Evolutionary conservation across 2,888 invertebrate genomes (phyloP).

Genomic region (Pycnomerus fuliginosus): DNA sequence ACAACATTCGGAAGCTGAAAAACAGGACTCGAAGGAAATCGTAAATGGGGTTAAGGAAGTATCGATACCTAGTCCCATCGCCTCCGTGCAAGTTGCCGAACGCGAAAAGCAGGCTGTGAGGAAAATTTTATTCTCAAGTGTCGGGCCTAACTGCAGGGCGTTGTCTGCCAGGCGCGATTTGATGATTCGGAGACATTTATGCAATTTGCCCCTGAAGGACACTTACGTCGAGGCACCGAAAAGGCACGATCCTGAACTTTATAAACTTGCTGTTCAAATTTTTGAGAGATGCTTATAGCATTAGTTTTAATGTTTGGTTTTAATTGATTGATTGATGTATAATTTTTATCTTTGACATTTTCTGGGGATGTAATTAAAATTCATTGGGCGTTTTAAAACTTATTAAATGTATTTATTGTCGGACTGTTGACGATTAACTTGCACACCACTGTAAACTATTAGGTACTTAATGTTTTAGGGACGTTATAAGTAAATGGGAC

Average conservation of each 20-base stretch:
- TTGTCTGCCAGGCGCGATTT: slow-evolving; percentile 78
- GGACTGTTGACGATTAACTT: too few relatives aligned
- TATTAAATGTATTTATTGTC: too few relatives aligned
- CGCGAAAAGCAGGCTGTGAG: slow-evolving; percentile 62
- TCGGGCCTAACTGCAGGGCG: slow-evolving; percentile 74
- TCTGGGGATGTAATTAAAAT: too few relatives aligned
- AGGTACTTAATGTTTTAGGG: too few relatives aligned
- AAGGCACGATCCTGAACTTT: slow-evolving; percentile 49
- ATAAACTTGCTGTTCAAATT: slow-evolving; percentile 47
- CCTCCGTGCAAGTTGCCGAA: slow-evolving; percentile 63
- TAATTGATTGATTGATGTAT: too few relatives aligned
- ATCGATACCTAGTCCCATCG: slow-evolving; percentile 55
- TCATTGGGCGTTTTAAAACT: too few relatives aligned
- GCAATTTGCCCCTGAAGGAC: slow-evolving; percentile 67
- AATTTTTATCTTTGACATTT: too few relatives aligned
- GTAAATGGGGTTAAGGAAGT: slow-evolving; percentile 31
- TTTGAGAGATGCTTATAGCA: slow-evolving; percentile 46
- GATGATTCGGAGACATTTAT: slow-evolving; percentile 69
- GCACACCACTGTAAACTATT: too few relatives aligned
- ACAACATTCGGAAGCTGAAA: slow-evolving; percentile 45
- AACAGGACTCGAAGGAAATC: slow-evolving; percentile 30
- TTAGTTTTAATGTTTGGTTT: too few relatives aligned
- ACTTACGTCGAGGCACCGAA: slow-evolving; percentile 49
- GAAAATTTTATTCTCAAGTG: slow-evolving; percentile 64
- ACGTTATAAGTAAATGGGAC: slow-evolving; percentile 62